These are phyloP conservation scores for Argya squamiceps DNA, from an alignment of 2,797 vertebrate species.

Conservation along the genomic window DNA sequence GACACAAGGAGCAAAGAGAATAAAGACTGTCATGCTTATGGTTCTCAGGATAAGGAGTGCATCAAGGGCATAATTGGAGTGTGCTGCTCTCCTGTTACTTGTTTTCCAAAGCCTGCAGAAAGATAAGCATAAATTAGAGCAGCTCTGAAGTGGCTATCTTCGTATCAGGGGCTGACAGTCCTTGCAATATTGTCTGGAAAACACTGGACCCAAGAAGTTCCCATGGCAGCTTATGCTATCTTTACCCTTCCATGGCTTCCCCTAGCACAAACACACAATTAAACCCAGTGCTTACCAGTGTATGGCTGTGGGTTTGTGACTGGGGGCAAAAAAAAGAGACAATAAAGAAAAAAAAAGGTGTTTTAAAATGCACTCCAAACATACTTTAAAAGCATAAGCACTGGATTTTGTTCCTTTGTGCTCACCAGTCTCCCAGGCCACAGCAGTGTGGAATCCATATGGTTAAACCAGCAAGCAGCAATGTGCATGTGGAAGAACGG, in stretches of 20 bases:
- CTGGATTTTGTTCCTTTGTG: not conserved
- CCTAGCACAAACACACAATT: not conserved
- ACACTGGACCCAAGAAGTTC: not conserved
- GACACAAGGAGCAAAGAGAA: not conserved
- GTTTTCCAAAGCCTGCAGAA: slow-evolving; percentile 28
- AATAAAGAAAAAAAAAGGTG: not conserved
- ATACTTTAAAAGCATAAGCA: not conserved
- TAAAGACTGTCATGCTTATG: not conserved
- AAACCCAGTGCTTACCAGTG: not conserved
- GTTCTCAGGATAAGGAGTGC: slow-evolving; percentile 8
- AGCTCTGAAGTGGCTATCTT: slow-evolving; percentile 34
- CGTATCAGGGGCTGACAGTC: slow-evolving; percentile 12
- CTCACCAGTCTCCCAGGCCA: not conserved
- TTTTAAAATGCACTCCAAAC: not conserved
- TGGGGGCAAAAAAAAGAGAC: accelerated
- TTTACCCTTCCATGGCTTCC: not conserved
- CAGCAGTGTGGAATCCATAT: not conserved
- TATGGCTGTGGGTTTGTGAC: not conserved
- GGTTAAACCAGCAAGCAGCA: not conserved
- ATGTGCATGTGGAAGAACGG: not conserved
- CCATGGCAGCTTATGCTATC: not conserved
- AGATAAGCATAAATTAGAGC: slow-evolving; percentile 49
- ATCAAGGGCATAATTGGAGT: slow-evolving; percentile 13
- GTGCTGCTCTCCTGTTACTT: not conserved
- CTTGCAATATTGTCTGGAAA: not conserved